Evolutionary conservation across 2,888 invertebrate species (phyloP).

Genomic region (Plagiodera versicolora): DNA sequence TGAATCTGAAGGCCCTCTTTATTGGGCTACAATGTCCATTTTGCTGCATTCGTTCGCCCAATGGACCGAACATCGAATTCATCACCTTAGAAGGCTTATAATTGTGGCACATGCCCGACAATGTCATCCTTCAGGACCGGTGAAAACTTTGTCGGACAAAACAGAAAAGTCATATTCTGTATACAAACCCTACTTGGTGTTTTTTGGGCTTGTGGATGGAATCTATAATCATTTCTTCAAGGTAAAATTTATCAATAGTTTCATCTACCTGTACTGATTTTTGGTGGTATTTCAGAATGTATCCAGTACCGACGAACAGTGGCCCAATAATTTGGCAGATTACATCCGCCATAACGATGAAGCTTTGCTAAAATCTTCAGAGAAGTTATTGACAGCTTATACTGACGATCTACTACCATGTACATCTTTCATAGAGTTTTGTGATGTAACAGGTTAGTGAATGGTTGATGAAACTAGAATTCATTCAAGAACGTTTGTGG

Average conservation of each 20-base stretch:
- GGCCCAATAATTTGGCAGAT: slow-evolving; percentile 88
- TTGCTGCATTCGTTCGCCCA: slow-evolving; percentile 75
- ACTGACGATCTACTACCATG: slow-evolving; percentile 90
- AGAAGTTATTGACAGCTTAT: slow-evolving; percentile 77
- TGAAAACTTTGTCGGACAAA: slow-evolving; percentile 58
- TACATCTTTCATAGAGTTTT: slow-evolving; percentile 88
- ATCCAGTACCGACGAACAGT: slow-evolving; percentile 75
- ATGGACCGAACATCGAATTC: slow-evolving; percentile 73
- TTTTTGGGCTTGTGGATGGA: slow-evolving; percentile 82
- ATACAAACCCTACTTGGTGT: slow-evolving; percentile 84
- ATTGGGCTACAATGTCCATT: slow-evolving; percentile 79
- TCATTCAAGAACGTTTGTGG: no score
- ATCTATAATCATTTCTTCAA: slow-evolving; percentile 86
- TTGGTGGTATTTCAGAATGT: slow-evolving; percentile 62
- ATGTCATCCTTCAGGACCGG: slow-evolving; percentile 65
- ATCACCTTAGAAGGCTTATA: slow-evolving; percentile 76
- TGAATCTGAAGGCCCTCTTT: slow-evolving; percentile 91
- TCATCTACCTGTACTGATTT: not conserved
- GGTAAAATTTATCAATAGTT: slow-evolving; percentile 56
- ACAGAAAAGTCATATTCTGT: slow-evolving; percentile 69
- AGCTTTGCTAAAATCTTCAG: slow-evolving; percentile 83
- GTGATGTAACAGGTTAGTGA: slow-evolving; percentile 80
- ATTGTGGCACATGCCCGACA: slow-evolving; percentile 77
- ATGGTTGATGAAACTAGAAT: not conserved
- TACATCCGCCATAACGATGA: slow-evolving; percentile 95